Conservation (phyloP, 2,797 vertebrate species). For the Toxotes lorentzi region DNA sequence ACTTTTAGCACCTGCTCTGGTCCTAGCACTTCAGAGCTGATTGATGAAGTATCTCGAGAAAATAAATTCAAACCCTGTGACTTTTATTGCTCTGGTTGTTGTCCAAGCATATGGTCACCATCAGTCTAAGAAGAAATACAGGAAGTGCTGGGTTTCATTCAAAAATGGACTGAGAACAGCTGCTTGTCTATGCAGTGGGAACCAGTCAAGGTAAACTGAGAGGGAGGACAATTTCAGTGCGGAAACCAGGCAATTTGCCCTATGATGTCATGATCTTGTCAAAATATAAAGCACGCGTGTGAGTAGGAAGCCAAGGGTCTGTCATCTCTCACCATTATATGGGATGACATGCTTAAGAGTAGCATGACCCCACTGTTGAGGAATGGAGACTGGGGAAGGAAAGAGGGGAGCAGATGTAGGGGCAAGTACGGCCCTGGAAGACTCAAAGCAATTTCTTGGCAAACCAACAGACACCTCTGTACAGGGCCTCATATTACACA, state of each 20-base stretch:
- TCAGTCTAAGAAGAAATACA: slow-evolving; percentile 68
- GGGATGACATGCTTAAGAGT: slow-evolving; percentile 75
- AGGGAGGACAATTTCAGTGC: slow-evolving; percentile 55
- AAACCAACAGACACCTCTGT: slow-evolving; percentile 36
- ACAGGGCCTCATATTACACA: slow-evolving; percentile 23
- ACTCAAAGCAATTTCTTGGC: slow-evolving; percentile 47
- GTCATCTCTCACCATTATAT: slow-evolving; percentile 80
- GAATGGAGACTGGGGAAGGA: slow-evolving; percentile 72
- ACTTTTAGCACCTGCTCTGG: slow-evolving; percentile 62
- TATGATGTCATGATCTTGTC: slow-evolving; percentile 84
- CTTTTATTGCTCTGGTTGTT: slow-evolving; percentile 72
- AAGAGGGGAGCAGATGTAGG: slow-evolving; percentile 30
- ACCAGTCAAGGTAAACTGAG: slow-evolving; percentile 63
- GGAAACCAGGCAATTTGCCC: slow-evolving; percentile 78
- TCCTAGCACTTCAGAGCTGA: slow-evolving; percentile 60
- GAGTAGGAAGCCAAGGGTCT: slow-evolving; percentile 69
- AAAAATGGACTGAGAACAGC: slow-evolving; percentile 75
- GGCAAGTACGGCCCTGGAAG: slow-evolving; percentile 47
- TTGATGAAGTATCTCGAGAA: slow-evolving; percentile 73
- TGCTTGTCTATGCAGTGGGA: slow-evolving; percentile 68
- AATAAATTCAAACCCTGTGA: slow-evolving; percentile 71
- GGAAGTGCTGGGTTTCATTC: slow-evolving; percentile 76
- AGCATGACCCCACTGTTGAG: slow-evolving; percentile 76
- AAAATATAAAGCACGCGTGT: slow-evolving; percentile 69
- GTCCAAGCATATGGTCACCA: slow-evolving; percentile 80